phyloP scores from a whole-genome alignment of 2,797 vertebrate species.

The Nannoperca australis region DNA sequence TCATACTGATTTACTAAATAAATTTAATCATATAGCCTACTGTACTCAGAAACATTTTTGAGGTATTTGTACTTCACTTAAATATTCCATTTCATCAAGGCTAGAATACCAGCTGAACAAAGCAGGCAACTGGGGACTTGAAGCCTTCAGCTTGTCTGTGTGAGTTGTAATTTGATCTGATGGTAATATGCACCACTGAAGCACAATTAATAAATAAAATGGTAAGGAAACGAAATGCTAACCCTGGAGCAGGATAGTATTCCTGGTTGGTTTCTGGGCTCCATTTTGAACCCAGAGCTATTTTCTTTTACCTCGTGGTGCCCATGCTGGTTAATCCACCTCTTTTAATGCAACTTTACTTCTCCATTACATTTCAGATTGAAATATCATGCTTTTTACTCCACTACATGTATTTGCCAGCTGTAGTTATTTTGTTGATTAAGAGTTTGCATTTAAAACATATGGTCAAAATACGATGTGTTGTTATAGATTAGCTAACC shows the following conservation, averaged over 20 bases:
- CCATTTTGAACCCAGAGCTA: too few species aligned
- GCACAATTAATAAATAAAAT: too few species aligned
- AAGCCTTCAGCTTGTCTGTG: background rate
- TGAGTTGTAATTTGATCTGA: background rate
- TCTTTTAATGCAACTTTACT: background rate
- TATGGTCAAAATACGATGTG: background rate
- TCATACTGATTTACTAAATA: background rate
- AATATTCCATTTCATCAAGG: background rate
- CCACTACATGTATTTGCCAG: background rate
- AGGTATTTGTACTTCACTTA: background rate
- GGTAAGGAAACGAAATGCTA: too few species aligned
- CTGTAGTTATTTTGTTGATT: background rate
- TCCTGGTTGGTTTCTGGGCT: background rate
- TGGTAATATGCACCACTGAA: background rate
- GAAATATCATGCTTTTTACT: background rate
- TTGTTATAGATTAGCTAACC: too few species aligned
- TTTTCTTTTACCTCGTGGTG: too few species aligned
- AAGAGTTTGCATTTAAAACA: background rate
- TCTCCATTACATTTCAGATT: background rate
- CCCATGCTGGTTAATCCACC: background rate
- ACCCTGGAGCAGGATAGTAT: background rate
- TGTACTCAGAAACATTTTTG: background rate
- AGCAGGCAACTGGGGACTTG: too few species aligned
- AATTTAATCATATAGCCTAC: background rate
- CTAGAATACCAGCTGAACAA: too few species aligned